Percentiles rank a stretch among this genome's conserved stretches.
These are phyloP conservation scores for Lepus europaeus DNA, from an alignment of 2,113 vertebrate species.

Conservation along the genomic window DNA sequence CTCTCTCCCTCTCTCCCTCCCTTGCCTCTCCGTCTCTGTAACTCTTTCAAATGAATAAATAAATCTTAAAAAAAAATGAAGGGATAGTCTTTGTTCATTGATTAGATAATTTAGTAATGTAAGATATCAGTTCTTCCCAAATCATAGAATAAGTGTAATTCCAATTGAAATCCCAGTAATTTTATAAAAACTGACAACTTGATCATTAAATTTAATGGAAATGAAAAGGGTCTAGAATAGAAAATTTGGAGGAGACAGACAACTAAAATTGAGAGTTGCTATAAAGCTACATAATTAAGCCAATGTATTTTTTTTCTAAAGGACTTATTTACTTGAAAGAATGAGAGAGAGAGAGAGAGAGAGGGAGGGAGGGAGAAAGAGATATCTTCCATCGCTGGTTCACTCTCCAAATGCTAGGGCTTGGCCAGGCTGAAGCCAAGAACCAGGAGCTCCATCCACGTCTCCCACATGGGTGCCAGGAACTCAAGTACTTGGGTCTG, in stretches of 20 bases:
- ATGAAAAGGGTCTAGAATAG: background rate
- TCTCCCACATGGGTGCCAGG: too few species aligned
- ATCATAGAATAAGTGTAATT: background rate
- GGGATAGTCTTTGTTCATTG: background rate
- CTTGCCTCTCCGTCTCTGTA: too few species aligned
- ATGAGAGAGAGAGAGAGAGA: too few species aligned
- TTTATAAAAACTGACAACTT: background rate
- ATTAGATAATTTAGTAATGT: background rate
- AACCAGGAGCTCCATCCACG: too few species aligned
- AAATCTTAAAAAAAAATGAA: background rate
- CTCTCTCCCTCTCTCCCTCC: too few species aligned
- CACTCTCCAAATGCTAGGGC: too few species aligned
- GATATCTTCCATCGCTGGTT: too few species aligned
- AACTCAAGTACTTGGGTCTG: too few species aligned
- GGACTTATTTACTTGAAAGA: too few species aligned
- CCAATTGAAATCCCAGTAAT: background rate
- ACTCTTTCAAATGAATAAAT: too few species aligned
- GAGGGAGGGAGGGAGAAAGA: too few species aligned
- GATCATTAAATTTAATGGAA: constrained; percentile 8
- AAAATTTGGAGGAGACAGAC: background rate
- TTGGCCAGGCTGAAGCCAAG: too few species aligned
- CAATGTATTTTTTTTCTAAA: background rate
- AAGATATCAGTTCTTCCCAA: background rate
- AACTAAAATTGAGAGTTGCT: background rate
- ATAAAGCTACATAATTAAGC: background rate